These are phyloP conservation scores for Dipus sagitta DNA, from an alignment of 2,797 vertebrate species.

Conservation along the genomic window DNA sequence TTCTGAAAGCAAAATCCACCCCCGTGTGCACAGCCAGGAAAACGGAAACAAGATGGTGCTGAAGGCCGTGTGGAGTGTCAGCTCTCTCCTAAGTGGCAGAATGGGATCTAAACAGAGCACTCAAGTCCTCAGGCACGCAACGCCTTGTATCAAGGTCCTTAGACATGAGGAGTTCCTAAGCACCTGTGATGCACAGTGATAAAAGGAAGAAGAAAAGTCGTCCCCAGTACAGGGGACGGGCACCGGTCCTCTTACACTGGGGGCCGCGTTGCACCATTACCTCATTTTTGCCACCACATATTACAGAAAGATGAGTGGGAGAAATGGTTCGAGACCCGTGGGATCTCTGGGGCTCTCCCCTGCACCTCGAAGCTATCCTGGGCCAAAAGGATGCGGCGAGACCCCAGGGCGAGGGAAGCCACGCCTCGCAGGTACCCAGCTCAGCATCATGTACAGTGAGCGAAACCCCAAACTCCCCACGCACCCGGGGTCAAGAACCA, in stretches of 20 bases:
- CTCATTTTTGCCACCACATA: neutral
- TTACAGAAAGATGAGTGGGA: neutral
- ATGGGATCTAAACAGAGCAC: neutral
- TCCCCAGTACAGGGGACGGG: neutral
- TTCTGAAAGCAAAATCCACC: neutral
- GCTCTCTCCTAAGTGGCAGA: neutral
- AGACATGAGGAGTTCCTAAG: neutral
- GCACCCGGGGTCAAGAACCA: neutral
- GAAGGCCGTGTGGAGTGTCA: neutral
- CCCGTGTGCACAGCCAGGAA: neutral
- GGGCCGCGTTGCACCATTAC: neutral
- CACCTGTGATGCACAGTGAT: neutral
- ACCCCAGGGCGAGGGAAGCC: neutral
- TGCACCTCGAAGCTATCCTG: neutral
- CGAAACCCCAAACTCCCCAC: neutral
- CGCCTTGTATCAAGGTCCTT: neutral
- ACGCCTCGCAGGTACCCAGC: neutral
- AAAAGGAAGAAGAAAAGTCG: neutral
- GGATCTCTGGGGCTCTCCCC: neutral
- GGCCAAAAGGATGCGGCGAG: neutral
- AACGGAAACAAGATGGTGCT: neutral
- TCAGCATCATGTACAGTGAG: neutral
- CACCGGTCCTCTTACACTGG: accelerated
- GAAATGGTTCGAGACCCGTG: neutral
- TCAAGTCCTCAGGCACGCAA: neutral